Evolutionary conservation across 2,888 invertebrate genomes (phyloP), one percentile per base, ranked within the genome.

Genomic region (Pachycephus smyrnensis): DNA sequence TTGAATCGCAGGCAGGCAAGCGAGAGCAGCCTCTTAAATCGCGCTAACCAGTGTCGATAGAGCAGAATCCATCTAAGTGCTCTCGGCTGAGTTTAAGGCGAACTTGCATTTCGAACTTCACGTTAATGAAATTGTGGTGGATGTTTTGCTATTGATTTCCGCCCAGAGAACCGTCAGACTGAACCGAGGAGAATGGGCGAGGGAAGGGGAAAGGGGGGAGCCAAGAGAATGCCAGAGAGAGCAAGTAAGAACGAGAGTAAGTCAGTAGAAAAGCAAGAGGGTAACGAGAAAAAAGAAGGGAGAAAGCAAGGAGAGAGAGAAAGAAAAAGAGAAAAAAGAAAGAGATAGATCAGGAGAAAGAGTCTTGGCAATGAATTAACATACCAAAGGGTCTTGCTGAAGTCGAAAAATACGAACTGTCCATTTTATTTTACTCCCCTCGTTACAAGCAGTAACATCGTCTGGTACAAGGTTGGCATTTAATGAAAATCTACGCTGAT

Each of bases 311-410:
- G 79, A 73, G 73, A 68, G 76, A 77, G 74, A 68, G 76, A 32
- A 30, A 68, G 55, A 69, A 31, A 76, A 4, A 37, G 75, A 40
- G 40, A 33, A 32, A n/a, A 40, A 11, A n/a, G 4, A 33, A 12
- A 55, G 40, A 76, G 76, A 79, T n/a, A 73, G 76, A 78, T 76
- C 77, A 80, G 80, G 73, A 77, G 80, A 76, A 77, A 77, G 75
- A 77, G 79, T 79, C 76, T 77, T 76, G 79, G 80, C 80, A 80
- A 83, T 83, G 82, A 86, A 86, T 86, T 86, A 85, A 84, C 86
- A 86, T 85, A 84, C 82, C 83, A 84, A 86, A 84, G 83, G 82
- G 75, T 12, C 74, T 30, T 33, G 33, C 35, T 35, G 15, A 74
- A 74, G 31, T 35, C 36, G 36, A 23, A 36, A 74, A 74, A 74